Base-by-base conservation (phyloP, 2,888 invertebrate species). In the Incurvaria masculella region DNA sequence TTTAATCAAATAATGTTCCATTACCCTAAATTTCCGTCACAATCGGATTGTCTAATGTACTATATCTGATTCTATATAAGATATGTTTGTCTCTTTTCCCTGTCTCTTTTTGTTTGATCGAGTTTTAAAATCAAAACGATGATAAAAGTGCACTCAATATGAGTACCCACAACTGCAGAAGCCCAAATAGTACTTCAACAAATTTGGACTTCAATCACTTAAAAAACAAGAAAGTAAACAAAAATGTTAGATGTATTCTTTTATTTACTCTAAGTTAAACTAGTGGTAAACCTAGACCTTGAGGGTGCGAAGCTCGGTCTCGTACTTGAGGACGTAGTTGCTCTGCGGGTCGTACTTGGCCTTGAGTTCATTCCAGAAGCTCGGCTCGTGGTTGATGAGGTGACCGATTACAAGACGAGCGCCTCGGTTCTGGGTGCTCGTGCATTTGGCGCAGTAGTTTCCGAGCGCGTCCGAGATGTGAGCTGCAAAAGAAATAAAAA, bases 381-480 rank as follows among this genome's bases (percentile, higher is more conserved):
- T 59, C 0, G 59, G 49, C 47, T 73, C 68, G 1, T 73, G 42
- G 57, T 72, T 69, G 53, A 73, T 67, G 14, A 79, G 58, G 53
- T 70, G 65, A 0, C 51, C 60, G 49, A 78, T 68, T 17, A 78
- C 65, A 0, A 52, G 54, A 1, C 60, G 62, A 2, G 65, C 63
- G 1, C 61, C 64, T 0, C 52, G 19, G 1, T 58, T 56, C 48
- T 79, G 78, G 1, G 56, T 47, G 0, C 62, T 57, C 0, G 69
- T 71, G 52, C 78, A 79, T 47, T 67, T 69, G 0, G 52, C 61
- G 55, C 79, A 78, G 48, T 63, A 56, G 26, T 62, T 68, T 51
- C 68, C 65, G 2, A 78, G 51, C 0, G 74, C 74, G 17, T 76
- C 74, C 60, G 42, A 55, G 26, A 72, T 63, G 57, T 71, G 67